Percentiles rank a stretch among this genome's conserved stretches.
These are phyloP conservation scores for Adineta ricciae DNA, from an alignment of 2,888 invertebrate species.

Conservation along the genomic window DNA sequence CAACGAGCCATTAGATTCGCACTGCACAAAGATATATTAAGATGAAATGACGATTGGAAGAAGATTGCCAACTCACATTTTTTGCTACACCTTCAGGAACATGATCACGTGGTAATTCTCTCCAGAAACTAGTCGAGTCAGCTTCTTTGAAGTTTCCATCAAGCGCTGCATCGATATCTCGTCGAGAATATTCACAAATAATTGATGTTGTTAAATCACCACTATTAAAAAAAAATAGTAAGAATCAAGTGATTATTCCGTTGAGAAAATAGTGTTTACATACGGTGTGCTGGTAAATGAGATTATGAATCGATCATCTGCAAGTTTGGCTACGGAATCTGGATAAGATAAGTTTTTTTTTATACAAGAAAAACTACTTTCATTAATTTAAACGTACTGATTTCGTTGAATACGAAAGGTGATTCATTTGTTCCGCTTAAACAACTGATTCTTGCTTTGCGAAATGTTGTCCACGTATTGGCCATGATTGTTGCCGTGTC, in stretches of 20 bases:
- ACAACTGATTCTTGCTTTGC: constrained; percentile 32
- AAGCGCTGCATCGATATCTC: neutral
- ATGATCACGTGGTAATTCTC: constrained; percentile 22
- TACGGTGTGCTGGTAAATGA: constrained; percentile 25
- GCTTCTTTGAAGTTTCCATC: constrained; percentile 21
- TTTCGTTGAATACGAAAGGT: constrained; percentile 1
- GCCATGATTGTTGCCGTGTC: constrained; percentile 24
- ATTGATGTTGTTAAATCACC: constrained; percentile 21
- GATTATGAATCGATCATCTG: constrained; percentile 23
- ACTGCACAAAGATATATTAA: neutral
- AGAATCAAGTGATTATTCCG: neutral
- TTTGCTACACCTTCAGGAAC: constrained; percentile 5
- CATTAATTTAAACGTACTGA: neutral
- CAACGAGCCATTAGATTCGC: neutral
- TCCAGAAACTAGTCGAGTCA: neutral
- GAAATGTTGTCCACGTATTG: constrained; percentile 31
- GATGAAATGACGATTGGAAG: neutral
- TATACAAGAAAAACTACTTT: neutral
- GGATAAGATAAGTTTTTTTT: neutral
- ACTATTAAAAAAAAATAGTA: neutral
- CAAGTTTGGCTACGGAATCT: constrained; percentile 21
- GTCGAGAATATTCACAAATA: constrained; percentile 17
- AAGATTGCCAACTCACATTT: neutral
- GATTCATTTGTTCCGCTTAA: neutral
- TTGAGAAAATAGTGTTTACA: neutral